These are phyloP conservation scores for Epistrophe eligans DNA, from an alignment of 2,888 invertebrate species.

Conservation along the genomic window DNA sequence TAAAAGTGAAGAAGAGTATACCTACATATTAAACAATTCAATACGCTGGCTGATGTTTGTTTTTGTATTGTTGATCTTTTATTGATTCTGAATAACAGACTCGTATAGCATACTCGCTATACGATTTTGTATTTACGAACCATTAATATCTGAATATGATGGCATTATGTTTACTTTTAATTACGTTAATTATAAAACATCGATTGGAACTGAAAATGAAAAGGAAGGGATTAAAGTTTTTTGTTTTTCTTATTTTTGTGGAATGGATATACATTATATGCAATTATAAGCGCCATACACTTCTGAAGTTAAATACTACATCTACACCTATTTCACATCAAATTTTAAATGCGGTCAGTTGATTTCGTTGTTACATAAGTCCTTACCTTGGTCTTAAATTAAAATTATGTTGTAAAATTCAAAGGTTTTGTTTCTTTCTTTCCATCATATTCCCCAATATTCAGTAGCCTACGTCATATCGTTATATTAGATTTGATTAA, in stretches of 20 bases:
- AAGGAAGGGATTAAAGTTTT: neutral
- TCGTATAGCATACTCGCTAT: constrained; percentile 22
- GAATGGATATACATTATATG: neutral
- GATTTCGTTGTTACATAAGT: too few relatives aligned
- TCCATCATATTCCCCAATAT: too few relatives aligned
- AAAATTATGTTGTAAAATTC: too few relatives aligned
- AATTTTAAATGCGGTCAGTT: too few relatives aligned
- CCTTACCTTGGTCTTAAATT: too few relatives aligned
- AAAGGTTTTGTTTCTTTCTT: too few relatives aligned
- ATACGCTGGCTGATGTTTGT: constrained; percentile 22
- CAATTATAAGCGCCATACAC: neutral
- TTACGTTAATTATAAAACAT: constrained; percentile 80
- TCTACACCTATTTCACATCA: too few relatives aligned
- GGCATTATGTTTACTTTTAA: constrained; percentile 81
- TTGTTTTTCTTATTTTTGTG: neutral
- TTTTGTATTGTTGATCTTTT: constrained; percentile 47
- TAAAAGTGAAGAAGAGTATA: neutral
- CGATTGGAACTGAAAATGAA: constrained; percentile 4
- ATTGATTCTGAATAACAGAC: constrained; percentile 62
- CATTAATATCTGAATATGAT: constrained; percentile 59
- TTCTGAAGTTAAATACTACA: neutral
- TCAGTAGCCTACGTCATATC: too few relatives aligned
- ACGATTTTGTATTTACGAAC: constrained; percentile 49
- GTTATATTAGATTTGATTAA: too few relatives aligned
- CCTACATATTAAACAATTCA: constrained; percentile 9